Percentiles rank a stretch among this genome's conserved stretches.
These are phyloP conservation scores for Brachypterus glaber DNA, from an alignment of 2,888 invertebrate species.

Conservation along the genomic window DNA sequence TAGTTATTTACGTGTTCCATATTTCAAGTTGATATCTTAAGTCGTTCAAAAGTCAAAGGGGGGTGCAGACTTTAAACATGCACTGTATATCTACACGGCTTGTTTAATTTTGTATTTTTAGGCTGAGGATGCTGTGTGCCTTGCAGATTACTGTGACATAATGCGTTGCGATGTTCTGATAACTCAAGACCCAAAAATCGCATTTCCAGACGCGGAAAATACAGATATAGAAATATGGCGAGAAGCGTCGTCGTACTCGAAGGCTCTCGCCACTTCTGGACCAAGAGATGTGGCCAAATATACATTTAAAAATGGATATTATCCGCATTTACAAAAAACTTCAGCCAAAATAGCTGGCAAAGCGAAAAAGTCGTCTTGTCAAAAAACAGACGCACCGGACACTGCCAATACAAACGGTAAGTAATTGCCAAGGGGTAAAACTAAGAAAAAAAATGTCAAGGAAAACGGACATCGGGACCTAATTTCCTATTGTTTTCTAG, in stretches of 20 bases:
- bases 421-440: too few species aligned
- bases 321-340: constrained; percentile 24
- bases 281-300: constrained; percentile 39
- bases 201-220: constrained; percentile 54
- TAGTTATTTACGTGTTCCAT: not conserved
- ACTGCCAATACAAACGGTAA: constrained; percentile 24
- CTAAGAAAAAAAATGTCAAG: too few species aligned
- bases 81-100: constrained; percentile 1
- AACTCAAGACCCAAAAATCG: constrained; percentile 59
- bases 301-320: constrained; percentile 31
- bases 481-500: too few species aligned
- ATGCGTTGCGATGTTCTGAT: constrained; percentile 87
- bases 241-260: constrained; percentile 60
- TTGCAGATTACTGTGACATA: constrained; percentile 92
- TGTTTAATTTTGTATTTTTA: constrained; percentile 39
- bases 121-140: constrained; percentile 87
- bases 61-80: constrained; percentile 1
- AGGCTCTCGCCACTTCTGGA: constrained; percentile 46
- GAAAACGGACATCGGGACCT: too few species aligned
- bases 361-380: constrained; percentile 30
- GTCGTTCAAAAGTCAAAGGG: too few species aligned
- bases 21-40: too few species aligned
- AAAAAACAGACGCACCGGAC: constrained; percentile 33
- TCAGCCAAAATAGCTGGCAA: constrained; percentile 12
- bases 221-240: constrained; percentile 81